Conservation (phyloP, 2,113 vertebrate species). For the Phyllostomus discolor region DNA sequence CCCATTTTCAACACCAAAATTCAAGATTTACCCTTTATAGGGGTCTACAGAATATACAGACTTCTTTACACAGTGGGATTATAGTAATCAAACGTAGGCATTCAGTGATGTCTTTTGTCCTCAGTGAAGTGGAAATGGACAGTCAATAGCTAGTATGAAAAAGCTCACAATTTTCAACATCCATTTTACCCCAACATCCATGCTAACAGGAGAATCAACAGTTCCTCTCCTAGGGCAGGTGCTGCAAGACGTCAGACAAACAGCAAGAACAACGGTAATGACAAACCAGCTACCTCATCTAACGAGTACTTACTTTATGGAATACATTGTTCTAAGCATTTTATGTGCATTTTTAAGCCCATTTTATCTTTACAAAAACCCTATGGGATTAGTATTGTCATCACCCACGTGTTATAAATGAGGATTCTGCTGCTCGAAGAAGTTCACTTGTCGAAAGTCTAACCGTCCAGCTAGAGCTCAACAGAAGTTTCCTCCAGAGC, state of each 20-base stretch:
- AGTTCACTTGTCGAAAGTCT: background rate
- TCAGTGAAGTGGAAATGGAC: background rate
- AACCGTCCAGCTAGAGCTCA: background rate
- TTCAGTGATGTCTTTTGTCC: background rate
- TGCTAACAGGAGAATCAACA: constrained; percentile 11
- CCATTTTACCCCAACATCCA: background rate
- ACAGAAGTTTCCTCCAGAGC: background rate
- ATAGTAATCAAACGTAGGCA: constrained; percentile 16
- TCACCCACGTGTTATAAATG: background rate
- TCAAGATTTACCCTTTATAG: constrained; percentile 9
- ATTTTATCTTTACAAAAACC: constrained; percentile 15
- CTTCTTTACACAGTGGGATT: background rate
- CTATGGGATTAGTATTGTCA: background rate
- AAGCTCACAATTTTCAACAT: constrained; percentile 34
- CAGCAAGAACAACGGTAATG: background rate
- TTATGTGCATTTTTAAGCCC: background rate
- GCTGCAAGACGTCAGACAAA: background rate
- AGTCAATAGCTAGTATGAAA: background rate
- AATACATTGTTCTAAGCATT: background rate
- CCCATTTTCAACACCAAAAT: constrained; percentile 16
- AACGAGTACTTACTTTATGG: background rate
- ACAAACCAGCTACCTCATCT: background rate
- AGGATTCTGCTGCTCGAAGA: background rate
- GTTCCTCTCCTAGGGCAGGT: background rate
- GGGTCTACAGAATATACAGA: background rate